Base-by-base conservation (phyloP, 1,140 invertebrate species). In the silkworm (Bombyx mori) region DNA sequence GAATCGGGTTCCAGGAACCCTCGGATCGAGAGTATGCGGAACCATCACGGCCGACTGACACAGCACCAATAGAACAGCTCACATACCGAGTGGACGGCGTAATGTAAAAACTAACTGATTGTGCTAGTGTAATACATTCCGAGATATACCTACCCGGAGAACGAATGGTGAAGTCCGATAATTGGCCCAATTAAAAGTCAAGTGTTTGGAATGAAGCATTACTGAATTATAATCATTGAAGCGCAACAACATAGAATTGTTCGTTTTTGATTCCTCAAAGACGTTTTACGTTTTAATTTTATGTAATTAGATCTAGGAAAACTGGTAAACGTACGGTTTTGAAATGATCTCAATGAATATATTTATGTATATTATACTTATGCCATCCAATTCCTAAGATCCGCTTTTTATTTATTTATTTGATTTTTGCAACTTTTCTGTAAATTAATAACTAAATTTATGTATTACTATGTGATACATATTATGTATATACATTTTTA, bases 11-110 rank as follows among this genome's bases (percentile, higher is more conserved):
- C 70, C 56, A 57, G 56, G 70, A 73, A 75, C 62, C 48, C 47
- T 60, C 55, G 60, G 50, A 71, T 69, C 61, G 69, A 67, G 71
- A 61, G 56, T 71, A 73, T 46, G 65, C 69, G 69, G 74, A 72
- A 67, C 63, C 64, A 51, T 56, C 45, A 56, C 61, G 68, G 61
- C 66, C 74, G 63, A 77, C 68, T 77, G 72, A 77, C 71, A 74
- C 62, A 59, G 51, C 66, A 56, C 47, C 26, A 53, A 47, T 46
- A 62, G 63, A 49, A 63, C 45, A 42, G 44, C 57, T 63, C 48
- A 22, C 44, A 56, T 61, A 49, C 53, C 56, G 43, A 7, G 52
- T 56, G 18, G 12, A 54, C 59, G 22, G 18, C 18, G 6, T 55
- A 26, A 8, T 42, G 48, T 22, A 65, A 61, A 56, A 64, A 42